Base-by-base conservation (phyloP, 2,797 vertebrate genomes). In the Hipposideros larvatus region DNA sequence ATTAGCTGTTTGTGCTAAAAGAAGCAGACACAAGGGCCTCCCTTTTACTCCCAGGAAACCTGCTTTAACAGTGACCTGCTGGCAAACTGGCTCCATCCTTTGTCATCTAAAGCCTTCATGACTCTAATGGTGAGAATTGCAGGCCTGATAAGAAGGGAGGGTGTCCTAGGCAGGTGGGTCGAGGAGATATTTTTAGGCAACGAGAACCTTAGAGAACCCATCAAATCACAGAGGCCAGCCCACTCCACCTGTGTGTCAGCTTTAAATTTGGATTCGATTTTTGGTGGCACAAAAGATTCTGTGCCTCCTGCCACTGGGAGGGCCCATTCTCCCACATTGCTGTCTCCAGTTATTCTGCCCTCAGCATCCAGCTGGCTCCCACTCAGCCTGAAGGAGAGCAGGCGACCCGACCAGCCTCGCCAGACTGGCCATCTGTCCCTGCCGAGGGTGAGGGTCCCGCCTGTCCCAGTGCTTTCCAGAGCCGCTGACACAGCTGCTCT, bases 171-270 rank as follows among this genome's bases (percentile, higher is more conserved):
- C 88, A 83, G 83, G 94, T 63, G 71, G 96, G 94, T 82, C 91
- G 91, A 96, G 65, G 63, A 96, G 96, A 66, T 97, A 97, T 97
- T 97, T 97, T 97, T 97, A 97, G 96, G 70, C 87, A 95, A 63
- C 89, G 95, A 95, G 86, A 96, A 88, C 90, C 95, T 95, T 51
- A 75, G 90, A 97, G 95, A 97, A 92, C 73, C 95, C 94, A 82
- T 96, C 95, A 97, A 93, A 96, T 92, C 95, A 90, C 94, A 96
- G 96, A 87, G 68, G 75, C 83, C 86, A 48, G 6, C 95, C 97
- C 80, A 96, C 97, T 96, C 88, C 74, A 96, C 96, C 97, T 97
- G 86, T 79, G 80, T 95, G 86, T 95, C 91, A 95, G 92, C 53
- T 95, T 97, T 96, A 95, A 96, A 96, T 97, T 90, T 96, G 95